Evolutionary conservation across 2,113 vertebrate species (phyloP).

Genomic region (Charadrius vociferus): DNA sequence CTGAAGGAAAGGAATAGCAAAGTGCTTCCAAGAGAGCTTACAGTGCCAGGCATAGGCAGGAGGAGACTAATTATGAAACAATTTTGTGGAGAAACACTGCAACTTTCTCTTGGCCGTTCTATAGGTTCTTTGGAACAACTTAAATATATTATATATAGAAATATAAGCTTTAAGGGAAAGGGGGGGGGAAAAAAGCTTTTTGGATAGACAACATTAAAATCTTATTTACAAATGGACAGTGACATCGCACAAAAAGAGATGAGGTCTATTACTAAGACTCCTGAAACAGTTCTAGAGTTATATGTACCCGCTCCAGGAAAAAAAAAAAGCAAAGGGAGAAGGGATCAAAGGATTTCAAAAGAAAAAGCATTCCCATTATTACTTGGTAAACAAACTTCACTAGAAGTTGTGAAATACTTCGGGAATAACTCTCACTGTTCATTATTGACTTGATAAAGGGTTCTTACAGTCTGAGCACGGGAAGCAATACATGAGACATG

Average conservation of each 20-base stretch:
- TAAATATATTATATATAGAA: not conserved
- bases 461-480: not conserved
- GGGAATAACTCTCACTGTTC: not conserved
- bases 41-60: not conserved
- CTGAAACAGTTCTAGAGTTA: not conserved
- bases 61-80: not conserved
- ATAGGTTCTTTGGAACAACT: not conserved
- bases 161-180: not conserved
- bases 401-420: not conserved
- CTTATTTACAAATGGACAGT: not conserved
- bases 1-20: not conserved
- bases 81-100: not conserved
- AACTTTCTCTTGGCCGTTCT: not conserved
- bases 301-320: not conserved
- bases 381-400: not conserved
- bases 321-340: not conserved
- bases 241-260: not conserved
- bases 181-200: accelerated
- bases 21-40: not conserved
- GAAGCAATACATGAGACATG: not conserved
- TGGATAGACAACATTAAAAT: not conserved
- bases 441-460: not conserved
- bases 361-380: not conserved
- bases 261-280: not conserved
- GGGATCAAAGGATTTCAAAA: not conserved